Conservation (phyloP, 2,797 vertebrate species). For the Cossypha dichroa region DNA sequence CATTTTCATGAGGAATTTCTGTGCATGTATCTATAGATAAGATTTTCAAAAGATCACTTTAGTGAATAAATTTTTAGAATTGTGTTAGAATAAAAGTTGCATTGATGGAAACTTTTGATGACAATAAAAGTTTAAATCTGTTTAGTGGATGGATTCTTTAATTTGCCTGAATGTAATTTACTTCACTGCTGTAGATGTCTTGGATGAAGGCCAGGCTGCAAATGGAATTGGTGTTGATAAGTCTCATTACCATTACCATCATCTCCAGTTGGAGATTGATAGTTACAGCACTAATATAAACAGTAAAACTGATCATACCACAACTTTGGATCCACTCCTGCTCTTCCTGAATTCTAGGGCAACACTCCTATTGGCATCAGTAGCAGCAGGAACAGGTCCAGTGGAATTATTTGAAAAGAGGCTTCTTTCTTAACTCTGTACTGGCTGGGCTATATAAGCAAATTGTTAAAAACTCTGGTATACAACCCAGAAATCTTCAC, state of each 20-base stretch:
- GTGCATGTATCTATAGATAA: background rate
- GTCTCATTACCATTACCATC: constrained; percentile 9
- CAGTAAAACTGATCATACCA: background rate
- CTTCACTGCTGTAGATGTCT: background rate
- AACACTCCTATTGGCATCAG: background rate
- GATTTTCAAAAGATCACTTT: background rate
- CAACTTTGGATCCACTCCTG: background rate
- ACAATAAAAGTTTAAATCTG: background rate
- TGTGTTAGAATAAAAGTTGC: background rate
- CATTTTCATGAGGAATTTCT: background rate
- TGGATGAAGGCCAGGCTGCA: constrained; percentile 24
- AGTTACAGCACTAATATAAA: background rate
- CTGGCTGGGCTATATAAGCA: background rate
- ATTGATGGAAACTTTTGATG: background rate
- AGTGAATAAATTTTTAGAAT: background rate
- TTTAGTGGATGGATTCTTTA: constrained; percentile 4
- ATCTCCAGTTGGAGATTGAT: background rate
- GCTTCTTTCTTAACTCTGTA: constrained; percentile 24
- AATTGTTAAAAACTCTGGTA: constrained; percentile 27
- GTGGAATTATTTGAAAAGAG: constrained; percentile 1
- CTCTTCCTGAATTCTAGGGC: background rate
- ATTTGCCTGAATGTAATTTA: constrained; percentile 21
- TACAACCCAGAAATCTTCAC: constrained; percentile 21
- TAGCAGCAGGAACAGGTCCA: constrained; percentile 39
- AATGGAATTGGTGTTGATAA: constrained; percentile 41